phyloP scores from a whole-genome alignment of 2,888 invertebrate genomes.

The Unio pictorum region DNA sequence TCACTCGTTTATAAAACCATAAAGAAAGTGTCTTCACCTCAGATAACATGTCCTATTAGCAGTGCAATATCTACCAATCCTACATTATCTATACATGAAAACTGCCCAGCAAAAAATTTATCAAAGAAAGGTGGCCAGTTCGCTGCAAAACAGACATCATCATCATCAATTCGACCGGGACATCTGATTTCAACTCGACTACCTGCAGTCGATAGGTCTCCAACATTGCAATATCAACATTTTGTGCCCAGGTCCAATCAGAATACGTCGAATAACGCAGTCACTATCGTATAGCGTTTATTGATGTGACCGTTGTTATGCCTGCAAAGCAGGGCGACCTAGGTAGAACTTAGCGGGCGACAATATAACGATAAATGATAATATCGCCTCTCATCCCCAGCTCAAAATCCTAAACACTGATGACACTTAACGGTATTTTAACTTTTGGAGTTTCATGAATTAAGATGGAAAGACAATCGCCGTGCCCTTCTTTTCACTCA shows the following conservation, averaged over 20 bases:
- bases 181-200: conserved; percentile 8
- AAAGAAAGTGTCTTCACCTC: conserved; percentile 6
- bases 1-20: not conserved
- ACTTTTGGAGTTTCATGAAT: too few species aligned
- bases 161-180: not conserved
- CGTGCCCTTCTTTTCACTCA: too few species aligned
- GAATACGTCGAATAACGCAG: conserved; percentile 54
- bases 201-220: not conserved
- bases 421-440: too few species aligned
- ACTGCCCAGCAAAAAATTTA: conserved; percentile 11
- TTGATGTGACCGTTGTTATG: not conserved
- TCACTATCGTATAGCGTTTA: conserved; percentile 56
- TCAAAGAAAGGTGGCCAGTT: not conserved
- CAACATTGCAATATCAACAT: conserved; percentile 12
- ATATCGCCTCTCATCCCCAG: too few species aligned
- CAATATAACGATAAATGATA: too few species aligned
- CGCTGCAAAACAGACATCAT: too few species aligned
- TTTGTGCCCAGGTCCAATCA: conserved; percentile 22
- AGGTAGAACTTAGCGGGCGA: too few species aligned
- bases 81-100: not conserved
- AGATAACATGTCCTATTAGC: conserved; percentile 5
- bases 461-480: too few species aligned
- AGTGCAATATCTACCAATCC: too few species aligned
- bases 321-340: too few species aligned
- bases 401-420: too few species aligned